Conservation (phyloP, 2,888 invertebrate genomes). For the Lobophora halterata region DNA sequence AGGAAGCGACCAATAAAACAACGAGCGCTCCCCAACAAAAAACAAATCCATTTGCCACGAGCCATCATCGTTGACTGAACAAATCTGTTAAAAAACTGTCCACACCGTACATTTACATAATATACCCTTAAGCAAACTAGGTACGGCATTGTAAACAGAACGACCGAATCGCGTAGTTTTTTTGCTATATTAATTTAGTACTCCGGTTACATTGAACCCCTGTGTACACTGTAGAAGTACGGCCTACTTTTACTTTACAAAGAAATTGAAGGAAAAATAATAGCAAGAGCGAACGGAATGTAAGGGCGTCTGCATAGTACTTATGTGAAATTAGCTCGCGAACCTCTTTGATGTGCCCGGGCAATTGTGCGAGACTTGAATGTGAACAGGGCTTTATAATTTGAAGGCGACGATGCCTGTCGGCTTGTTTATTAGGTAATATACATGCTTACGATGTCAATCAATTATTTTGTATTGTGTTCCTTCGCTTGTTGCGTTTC, state of each 20-base stretch:
- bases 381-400: conserved; percentile 71
- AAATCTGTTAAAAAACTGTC: conserved; percentile 63
- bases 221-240: conserved; percentile 55
- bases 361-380: conserved; percentile 64
- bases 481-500: conserved; percentile 4
- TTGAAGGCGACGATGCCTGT: conserved; percentile 53
- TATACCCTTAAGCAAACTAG: conserved; percentile 71
- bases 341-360: conserved; percentile 71
- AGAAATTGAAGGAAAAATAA: conserved; percentile 70
- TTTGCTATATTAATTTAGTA: conserved; percentile 75
- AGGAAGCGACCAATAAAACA: conserved; percentile 35
- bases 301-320: conserved; percentile 72
- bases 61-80: conserved; percentile 53
- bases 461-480: conserved; percentile 25
- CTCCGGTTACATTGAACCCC: conserved; percentile 70
- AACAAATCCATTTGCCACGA: conserved; percentile 71
- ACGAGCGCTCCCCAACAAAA: conserved; percentile 29
- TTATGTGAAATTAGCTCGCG: conserved; percentile 77
- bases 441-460: conserved; percentile 32
- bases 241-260: conserved; percentile 66
- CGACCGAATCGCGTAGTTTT: conserved; percentile 66
- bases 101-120: conserved; percentile 74
- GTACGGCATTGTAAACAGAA: conserved; percentile 64
- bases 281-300: conserved; percentile 49
- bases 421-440: conserved; percentile 43